phyloP scores from a whole-genome alignment of 2,888 invertebrate genomes.

The Itoplectis maculator region DNA sequence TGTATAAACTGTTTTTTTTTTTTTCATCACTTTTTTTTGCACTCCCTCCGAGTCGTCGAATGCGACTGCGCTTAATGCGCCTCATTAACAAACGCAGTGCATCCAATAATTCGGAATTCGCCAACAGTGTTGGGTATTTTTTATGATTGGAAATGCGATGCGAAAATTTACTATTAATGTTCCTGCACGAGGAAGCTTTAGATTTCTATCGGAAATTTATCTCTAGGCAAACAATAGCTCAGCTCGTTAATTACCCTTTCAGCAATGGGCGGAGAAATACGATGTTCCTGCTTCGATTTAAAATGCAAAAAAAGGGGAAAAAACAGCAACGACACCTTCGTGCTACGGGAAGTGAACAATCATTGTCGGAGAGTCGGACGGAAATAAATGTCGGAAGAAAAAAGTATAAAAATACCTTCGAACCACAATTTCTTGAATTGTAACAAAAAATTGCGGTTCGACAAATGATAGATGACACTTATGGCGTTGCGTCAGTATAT shows the following conservation, averaged over 20 bases:
- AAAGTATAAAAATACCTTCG: not conserved
- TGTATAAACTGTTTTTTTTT: constrained; percentile 15
- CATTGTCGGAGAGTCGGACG: not conserved
- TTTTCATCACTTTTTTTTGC: not conserved
- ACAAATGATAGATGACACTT: no score
- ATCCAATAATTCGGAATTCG: constrained; percentile 7
- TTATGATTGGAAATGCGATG: constrained; percentile 1
- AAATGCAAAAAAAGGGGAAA: not conserved
- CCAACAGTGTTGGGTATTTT: not conserved
- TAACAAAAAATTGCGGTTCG: no score
- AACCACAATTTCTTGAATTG: no score
- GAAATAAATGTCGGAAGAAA: not conserved
- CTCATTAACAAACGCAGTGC: not conserved
- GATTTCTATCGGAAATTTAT: not conserved
- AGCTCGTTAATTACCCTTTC: constrained; percentile 13
- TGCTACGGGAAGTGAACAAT: not conserved
- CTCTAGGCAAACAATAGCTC: not conserved
- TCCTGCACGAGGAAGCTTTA: not conserved
- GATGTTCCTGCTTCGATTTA: not conserved
- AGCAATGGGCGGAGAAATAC: constrained; percentile 3
- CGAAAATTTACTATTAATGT: constrained; percentile 6
- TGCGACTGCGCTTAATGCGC: not conserved
- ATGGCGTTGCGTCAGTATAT: no score
- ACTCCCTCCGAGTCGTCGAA: not conserved
- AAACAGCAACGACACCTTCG: not conserved